Evolutionary conservation across 1,140 invertebrate genomes (phyloP), one percentile per base, ranked within the genome.

Genomic region (Drosophila miranda): DNA sequence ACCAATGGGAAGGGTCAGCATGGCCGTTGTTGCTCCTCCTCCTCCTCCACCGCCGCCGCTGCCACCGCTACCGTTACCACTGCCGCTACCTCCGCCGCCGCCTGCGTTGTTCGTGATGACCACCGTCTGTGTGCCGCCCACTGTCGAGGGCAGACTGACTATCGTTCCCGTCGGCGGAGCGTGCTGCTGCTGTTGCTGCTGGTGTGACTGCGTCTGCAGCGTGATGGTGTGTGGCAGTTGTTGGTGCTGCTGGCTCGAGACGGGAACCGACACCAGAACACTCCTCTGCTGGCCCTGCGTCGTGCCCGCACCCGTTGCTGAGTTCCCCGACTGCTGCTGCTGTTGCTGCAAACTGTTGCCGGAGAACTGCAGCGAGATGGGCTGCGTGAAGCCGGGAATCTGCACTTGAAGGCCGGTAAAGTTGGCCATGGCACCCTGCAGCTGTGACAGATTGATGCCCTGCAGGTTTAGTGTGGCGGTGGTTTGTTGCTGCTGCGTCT

Each of bases 401-500:
- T 96, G 96, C 38, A 95, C 94, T 91, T 94, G 94, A 51, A 96
- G 91, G 49, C 95, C 95, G 51, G 95, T 94, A 53, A 96, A 91
- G 48, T 91, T 93, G 2, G 94, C 93, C 86, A 94, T 94, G 3
- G 93, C 93, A 8, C 93, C 93, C 87, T 95, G 95, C 48, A 97
- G 92, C 78, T 94, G 95, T 52, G 95, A 93, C 58, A 96, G 92
- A 91, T 96, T 96, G 52, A 96, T 93, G 73, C 95, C 94, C 91
- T 96, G 94, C 43, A 95, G 91, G 86, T 93, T 94, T 23, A 94
- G 91, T 13, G 93, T 94, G 7, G 92, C 84, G 26, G 87, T 89
- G 28, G 81, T 74, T 72, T 87, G 87, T 43, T 78, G 82, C 34
- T 73, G 55, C 30, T 57, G 55, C 58, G 58, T 46, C 41, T 72